These are phyloP conservation scores for Scaptomyza pallida DNA, from an alignment of 1,140 invertebrate species.

Conservation along the genomic window DNA sequence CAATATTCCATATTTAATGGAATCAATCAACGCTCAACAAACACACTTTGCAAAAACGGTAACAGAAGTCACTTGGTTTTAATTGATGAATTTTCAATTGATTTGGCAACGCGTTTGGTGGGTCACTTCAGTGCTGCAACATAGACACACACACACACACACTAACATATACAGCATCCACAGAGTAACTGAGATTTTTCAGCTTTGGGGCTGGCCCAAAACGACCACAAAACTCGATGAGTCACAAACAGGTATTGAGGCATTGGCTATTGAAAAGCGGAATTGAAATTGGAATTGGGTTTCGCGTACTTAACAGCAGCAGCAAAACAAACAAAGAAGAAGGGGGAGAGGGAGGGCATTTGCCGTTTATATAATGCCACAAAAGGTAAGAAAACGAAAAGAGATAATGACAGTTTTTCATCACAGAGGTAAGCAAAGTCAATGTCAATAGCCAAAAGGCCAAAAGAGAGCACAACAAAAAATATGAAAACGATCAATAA, in stretches of 20 bases:
- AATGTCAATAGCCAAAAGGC: conserved; percentile 42
- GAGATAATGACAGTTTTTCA: conserved; percentile 28
- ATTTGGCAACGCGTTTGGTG: conserved; percentile 34
- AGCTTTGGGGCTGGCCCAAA: conserved; percentile 20
- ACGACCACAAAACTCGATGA: conserved; percentile 46
- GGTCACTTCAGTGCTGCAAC: conserved; percentile 6
- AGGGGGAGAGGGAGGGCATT: conserved; percentile 2
- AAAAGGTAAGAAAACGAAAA: conserved; percentile 1
- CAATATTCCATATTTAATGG: background rate
- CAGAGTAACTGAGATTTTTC: conserved; percentile 8
- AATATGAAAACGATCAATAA: conserved; percentile 74
- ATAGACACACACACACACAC: background rate
- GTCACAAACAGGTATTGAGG: conserved; percentile 76
- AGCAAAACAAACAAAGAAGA: conserved; percentile 16
- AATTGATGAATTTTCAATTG: conserved; percentile 50
- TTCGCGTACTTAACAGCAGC: conserved; percentile 22
- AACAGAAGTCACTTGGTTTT: conserved; percentile 20
- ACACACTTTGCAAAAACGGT: background rate
- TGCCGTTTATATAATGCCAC: conserved; percentile 23
- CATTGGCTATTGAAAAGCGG: conserved; percentile 61
- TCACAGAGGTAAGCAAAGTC: conserved; percentile 58
- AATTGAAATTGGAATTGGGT: conserved; percentile 36
- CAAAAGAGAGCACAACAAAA: background rate
- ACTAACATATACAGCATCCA: background rate
- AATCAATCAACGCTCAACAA: background rate